These are phyloP conservation scores for Drosophila flavopinicola DNA, from an alignment of 2,888 invertebrate species.

Conservation along the genomic window DNA sequence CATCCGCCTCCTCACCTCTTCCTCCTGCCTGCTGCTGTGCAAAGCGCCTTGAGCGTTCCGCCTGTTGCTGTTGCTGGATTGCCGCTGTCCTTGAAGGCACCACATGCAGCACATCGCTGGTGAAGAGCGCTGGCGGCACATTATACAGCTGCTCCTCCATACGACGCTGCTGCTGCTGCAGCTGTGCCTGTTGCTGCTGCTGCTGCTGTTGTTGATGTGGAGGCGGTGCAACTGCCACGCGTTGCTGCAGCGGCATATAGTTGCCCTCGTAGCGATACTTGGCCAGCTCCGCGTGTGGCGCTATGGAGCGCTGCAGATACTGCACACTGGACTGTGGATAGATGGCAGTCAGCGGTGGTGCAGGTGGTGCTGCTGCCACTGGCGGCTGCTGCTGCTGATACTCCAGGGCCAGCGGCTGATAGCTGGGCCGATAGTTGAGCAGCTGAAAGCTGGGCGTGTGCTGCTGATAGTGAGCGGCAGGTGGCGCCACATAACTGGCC, in stretches of 20 bases:
- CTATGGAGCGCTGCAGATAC: conserved; percentile 48
- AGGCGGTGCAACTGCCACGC: conserved; percentile 31
- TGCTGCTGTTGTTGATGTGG: conserved; percentile 6
- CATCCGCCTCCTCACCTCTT: conserved; percentile 4
- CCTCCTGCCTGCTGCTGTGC: conserved; percentile 11
- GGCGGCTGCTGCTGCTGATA: conserved; percentile 64
- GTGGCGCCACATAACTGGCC: conserved; percentile 35
- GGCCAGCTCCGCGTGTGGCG: conserved; percentile 66
- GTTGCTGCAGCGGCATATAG: conserved; percentile 59
- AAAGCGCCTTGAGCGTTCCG: conserved; percentile 57
- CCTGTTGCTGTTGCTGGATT: conserved; percentile 38
- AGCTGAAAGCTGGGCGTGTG: conserved; percentile 68
- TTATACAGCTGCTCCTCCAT: conserved; percentile 60
- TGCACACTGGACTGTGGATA: conserved; percentile 60
- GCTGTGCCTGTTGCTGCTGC: background rate
- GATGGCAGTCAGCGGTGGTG: conserved; percentile 40
- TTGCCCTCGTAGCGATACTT: conserved; percentile 75
- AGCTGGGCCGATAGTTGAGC: conserved; percentile 58
- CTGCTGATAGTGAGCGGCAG: conserved; percentile 60
- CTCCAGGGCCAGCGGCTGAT: conserved; percentile 60
- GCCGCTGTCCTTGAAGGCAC: conserved; percentile 53
- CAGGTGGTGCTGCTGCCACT: conserved; percentile 12
- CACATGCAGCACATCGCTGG: conserved; percentile 69
- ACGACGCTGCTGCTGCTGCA: conserved; percentile 34
- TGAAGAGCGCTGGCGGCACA: conserved; percentile 68